Conservation (phyloP, 2,113 vertebrate species). For the Callipepla californica region DNA sequence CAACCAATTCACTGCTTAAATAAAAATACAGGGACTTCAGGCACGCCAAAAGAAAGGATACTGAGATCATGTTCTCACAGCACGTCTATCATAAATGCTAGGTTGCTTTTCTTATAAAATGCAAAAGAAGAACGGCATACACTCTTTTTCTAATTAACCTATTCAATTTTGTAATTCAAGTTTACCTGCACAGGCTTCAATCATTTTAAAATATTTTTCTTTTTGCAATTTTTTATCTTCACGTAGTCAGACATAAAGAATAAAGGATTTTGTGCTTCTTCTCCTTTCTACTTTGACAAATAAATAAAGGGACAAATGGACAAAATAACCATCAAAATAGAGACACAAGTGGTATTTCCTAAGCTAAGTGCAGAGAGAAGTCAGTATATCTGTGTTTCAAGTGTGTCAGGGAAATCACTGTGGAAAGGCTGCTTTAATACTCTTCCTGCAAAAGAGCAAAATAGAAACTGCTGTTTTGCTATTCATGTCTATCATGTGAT, state of each 20-base stretch:
- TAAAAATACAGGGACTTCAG: neutral
- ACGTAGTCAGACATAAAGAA: neutral
- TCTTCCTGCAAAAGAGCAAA: neutral
- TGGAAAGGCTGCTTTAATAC: neutral
- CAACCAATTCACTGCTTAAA: neutral
- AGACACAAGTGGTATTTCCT: neutral
- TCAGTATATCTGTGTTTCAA: conserved; percentile 2
- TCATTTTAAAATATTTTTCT: neutral
- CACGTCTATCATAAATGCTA: neutral
- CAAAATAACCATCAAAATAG: neutral
- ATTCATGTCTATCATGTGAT: neutral
- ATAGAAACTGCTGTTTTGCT: conserved; percentile 33
- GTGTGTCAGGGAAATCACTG: neutral
- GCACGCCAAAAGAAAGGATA: neutral
- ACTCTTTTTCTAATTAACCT: neutral
- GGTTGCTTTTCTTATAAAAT: neutral
- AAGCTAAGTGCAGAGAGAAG: neutral
- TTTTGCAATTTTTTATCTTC: neutral
- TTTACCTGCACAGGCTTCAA: neutral
- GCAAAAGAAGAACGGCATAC: neutral
- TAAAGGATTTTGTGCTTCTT: neutral
- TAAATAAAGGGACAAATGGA: neutral
- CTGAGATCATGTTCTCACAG: neutral
- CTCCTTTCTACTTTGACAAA: neutral
- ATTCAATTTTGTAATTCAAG: neutral